phyloP scores from a whole-genome alignment of 2,888 invertebrate genomes.

The Hyposoter didymator region DNA sequence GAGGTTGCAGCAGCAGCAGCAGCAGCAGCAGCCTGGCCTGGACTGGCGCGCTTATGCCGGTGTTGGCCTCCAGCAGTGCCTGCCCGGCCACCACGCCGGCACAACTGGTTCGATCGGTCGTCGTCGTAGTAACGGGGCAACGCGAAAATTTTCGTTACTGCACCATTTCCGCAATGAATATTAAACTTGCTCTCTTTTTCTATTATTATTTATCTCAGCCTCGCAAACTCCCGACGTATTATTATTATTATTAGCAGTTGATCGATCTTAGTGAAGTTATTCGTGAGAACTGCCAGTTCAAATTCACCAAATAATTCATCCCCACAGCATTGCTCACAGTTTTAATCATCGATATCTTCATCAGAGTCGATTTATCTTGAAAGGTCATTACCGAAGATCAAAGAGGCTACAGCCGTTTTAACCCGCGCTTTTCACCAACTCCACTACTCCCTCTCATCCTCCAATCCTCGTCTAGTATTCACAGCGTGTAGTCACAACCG shows the following conservation, averaged over 20 bases:
- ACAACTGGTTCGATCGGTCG: slow-evolving; percentile 76
- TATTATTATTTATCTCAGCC: background rate
- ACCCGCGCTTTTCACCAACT: slow-evolving; percentile 35
- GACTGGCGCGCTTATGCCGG: slow-evolving; percentile 76
- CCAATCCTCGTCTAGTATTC: slow-evolving; percentile 61
- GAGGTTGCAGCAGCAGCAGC: slow-evolving; percentile 66
- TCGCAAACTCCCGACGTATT: background rate
- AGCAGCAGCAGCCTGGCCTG: slow-evolving; percentile 71
- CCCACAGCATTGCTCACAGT: background rate
- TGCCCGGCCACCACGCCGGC: slow-evolving; percentile 83
- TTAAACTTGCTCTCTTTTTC: background rate
- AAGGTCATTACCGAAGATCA: background rate
- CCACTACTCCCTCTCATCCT: slow-evolving; percentile 27
- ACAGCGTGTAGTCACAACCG: slow-evolving; percentile 56
- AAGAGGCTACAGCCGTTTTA: background rate
- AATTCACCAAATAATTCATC: background rate
- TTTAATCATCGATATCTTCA: background rate
- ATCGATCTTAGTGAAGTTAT: slow-evolving; percentile 10
- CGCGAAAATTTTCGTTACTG: slow-evolving; percentile 69
- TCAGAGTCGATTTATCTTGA: background rate
- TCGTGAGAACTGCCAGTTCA: slow-evolving; percentile 8
- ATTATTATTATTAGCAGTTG: slow-evolving; percentile 1
- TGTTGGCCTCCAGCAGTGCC: slow-evolving; percentile 79
- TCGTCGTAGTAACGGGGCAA: slow-evolving; percentile 62
- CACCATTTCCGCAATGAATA: slow-evolving; percentile 22